Base-by-base conservation (phyloP, 30 jellyfish, hydroid and myxozoan species). In the Aurelia coerulea region DNA sequence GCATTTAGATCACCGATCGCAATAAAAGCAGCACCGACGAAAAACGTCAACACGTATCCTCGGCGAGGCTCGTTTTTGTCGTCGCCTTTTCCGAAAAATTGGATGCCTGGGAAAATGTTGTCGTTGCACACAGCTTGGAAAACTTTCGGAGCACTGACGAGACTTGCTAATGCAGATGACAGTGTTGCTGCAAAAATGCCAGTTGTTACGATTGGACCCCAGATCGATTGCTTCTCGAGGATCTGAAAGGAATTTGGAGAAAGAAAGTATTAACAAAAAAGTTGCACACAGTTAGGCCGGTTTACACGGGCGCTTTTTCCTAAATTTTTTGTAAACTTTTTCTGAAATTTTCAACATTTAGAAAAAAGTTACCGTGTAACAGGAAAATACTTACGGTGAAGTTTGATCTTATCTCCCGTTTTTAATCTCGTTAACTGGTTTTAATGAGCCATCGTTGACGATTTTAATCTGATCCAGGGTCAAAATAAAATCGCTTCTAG, bases 101-200 rank as follows among this genome's bases (percentile, higher is more conserved):
- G 83, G 60, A 85, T 85, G 23, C 79, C 80, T 16, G 94, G 94
- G 49, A 85, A 86, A 53, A 86, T 86, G 71, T 77, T 65, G 75
- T 86, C 90, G 58, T 77, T 86, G 90, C 90, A 76, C 8, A 76
- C 90, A 7, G 90, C 95, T n/a, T 86, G 94, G 88, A 85, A 85
- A 87, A 85, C 94, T 85, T 85, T 85, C 41, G 94, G 94, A 31
- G 94, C 94, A 46, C 94, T 85, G 56, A 85, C 88, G 33, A 85
- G 88, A 32, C 94, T 85, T 35, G 94, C 94, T 31, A 85, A 60
- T 29, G 94, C 94, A 11, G 94, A 85, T 4, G 94, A 85, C 18
- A 85, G 85, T 5, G 94, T 85, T 16, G 94, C 94, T 12, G 94
- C 94, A 16, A 85, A 74, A 29, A 85, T 74, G n/a, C 94, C 94